phyloP scores from a whole-genome alignment of 2,113 vertebrate genomes.

The Tychaedon coryphoeus region DNA sequence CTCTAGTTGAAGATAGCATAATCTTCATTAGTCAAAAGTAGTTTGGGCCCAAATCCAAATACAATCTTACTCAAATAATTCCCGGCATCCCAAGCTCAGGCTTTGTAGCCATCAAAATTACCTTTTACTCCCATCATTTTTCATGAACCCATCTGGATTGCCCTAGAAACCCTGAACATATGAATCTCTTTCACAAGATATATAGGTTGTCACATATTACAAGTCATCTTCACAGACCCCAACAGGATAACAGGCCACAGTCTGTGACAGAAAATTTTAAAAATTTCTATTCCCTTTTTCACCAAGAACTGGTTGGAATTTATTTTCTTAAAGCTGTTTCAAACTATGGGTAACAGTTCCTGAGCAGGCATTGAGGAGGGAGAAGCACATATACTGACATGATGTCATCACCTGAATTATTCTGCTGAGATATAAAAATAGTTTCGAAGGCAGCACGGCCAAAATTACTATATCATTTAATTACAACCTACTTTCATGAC shows the following conservation, averaged over 20 bases:
- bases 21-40: background rate
- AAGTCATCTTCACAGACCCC: background rate
- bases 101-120: background rate
- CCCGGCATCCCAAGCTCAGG: background rate
- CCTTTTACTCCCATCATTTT: background rate
- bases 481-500: constrained; percentile 46
- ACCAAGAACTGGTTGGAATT: background rate
- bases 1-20: background rate
- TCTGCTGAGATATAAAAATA: constrained; percentile 24
- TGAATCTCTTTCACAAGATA: background rate
- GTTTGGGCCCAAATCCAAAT: background rate
- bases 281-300: background rate
- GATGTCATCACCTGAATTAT: constrained; percentile 25
- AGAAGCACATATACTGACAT: background rate
- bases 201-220: background rate
- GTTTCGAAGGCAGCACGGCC: constrained; percentile 2
- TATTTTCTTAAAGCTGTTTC: constrained; percentile 13
- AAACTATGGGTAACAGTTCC: background rate
- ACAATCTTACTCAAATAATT: background rate
- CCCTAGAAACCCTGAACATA: background rate
- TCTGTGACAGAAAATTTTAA: background rate
- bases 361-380: background rate
- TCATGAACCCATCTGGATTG: background rate
- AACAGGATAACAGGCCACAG: background rate
- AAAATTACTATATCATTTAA: constrained; percentile 50